phyloP scores from a whole-genome alignment of 2,113 vertebrate genomes.

The Dissostichus mawsoni region DNA sequence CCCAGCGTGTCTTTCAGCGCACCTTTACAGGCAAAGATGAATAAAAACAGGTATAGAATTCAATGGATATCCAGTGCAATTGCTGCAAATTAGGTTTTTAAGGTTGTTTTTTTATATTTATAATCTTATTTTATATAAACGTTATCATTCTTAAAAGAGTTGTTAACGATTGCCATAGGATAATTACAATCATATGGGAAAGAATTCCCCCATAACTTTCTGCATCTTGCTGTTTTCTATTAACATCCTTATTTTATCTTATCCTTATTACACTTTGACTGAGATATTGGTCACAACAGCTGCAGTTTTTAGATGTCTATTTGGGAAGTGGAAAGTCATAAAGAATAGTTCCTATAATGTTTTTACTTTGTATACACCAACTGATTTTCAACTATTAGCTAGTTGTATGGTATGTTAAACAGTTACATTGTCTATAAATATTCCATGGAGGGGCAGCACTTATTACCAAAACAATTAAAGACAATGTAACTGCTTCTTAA shows the following conservation, averaged over 20 bases:
- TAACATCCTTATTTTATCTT: neutral
- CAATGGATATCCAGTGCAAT: neutral
- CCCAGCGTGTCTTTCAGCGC: constrained; percentile 87
- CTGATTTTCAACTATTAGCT: neutral
- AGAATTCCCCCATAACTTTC: neutral
- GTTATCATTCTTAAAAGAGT: no score
- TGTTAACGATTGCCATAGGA: no score
- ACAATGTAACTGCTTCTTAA: neutral
- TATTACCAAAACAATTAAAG: neutral
- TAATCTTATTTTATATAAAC: no score
- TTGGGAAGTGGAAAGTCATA: neutral
- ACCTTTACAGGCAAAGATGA: constrained; percentile 79
- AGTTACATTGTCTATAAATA: neutral
- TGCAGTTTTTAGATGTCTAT: neutral
- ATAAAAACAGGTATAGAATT: neutral
- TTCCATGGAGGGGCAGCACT: neutral
- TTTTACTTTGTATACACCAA: neutral
- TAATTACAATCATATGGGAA: no score
- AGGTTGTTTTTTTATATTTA: neutral
- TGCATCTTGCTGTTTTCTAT: neutral
- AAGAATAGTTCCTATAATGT: neutral
- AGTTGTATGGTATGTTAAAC: neutral
- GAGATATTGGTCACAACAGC: neutral
- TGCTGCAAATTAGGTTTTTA: neutral
- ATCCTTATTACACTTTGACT: neutral